Percentiles rank a stretch among this genome's conserved stretches.
These are phyloP conservation scores for Hyles euphorbiae DNA, from an alignment of 1,140 invertebrate species.

Conservation along the genomic window DNA sequence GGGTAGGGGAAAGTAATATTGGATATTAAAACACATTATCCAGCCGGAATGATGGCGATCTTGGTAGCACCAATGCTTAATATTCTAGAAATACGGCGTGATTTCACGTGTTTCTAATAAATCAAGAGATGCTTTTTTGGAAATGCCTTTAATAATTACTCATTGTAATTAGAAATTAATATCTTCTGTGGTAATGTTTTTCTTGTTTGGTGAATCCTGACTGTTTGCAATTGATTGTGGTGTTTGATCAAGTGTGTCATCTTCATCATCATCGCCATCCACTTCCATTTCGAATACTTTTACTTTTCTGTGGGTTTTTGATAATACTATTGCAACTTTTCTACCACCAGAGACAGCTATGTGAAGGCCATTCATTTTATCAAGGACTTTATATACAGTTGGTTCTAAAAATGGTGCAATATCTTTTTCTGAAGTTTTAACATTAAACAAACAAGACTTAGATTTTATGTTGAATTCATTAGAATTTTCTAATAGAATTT, in stretches of 20 bases:
- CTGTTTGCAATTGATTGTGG: constrained; percentile 50
- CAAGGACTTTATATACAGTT: constrained; percentile 78
- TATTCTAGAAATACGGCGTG: too few relatives aligned
- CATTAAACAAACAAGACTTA: constrained; percentile 70
- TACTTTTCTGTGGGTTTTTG: constrained; percentile 86
- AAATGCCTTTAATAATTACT: too few relatives aligned
- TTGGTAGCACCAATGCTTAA: too few relatives aligned
- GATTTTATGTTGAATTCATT: constrained; percentile 67
- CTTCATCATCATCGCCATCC: constrained; percentile 92
- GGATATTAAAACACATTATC: too few relatives aligned
- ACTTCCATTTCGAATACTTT: constrained; percentile 94
- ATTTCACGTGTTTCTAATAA: too few relatives aligned
- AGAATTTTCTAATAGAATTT: constrained; percentile 63
- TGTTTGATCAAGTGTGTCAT: constrained; percentile 76
- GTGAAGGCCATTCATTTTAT: constrained; percentile 82
- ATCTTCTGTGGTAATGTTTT: constrained; percentile 23
- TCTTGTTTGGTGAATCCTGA: constrained; percentile 30
- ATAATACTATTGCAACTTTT: constrained; percentile 91
- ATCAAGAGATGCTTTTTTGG: too few relatives aligned
- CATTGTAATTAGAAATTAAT: constrained; percentile 23
- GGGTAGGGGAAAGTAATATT: too few relatives aligned
- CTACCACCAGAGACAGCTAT: constrained; percentile 91
- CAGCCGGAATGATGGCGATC: too few relatives aligned
- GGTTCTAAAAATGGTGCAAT: constrained; percentile 69
- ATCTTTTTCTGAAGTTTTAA: constrained; percentile 69